Conservation (phyloP, 2,113 vertebrate genomes). For the Podarcis muralis region DNA sequence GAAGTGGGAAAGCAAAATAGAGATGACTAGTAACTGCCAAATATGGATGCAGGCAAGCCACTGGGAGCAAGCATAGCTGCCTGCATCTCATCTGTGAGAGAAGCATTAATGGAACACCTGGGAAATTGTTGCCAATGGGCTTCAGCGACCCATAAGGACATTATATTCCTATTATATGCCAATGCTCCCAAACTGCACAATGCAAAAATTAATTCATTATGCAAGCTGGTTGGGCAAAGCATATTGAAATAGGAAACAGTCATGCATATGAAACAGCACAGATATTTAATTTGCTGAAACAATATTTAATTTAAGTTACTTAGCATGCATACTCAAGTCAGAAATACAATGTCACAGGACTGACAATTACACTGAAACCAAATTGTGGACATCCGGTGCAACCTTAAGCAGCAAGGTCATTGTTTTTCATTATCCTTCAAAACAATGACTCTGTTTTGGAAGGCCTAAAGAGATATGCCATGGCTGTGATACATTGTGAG, state of each 20-base stretch:
- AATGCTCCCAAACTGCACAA: neutral
- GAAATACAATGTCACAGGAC: conserved; percentile 36
- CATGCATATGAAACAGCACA: conserved; percentile 35
- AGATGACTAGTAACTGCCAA: neutral
- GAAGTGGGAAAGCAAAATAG: neutral
- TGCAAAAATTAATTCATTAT: conserved; percentile 18
- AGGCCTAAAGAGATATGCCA: neutral
- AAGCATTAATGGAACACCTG: conserved; percentile 18
- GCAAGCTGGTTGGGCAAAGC: conserved; percentile 25
- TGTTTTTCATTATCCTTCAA: neutral
- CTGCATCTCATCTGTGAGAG: neutral
- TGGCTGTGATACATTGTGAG: neutral
- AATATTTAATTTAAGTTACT: conserved; percentile 47
- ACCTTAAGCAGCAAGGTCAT: conserved; percentile 4
- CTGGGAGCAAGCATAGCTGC: conserved; percentile 5
- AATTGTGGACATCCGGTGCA: neutral
- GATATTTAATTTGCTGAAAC: conserved; percentile 54
- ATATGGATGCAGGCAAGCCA: conserved; percentile 11
- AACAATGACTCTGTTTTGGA: neutral
- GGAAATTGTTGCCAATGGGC: conserved; percentile 17
- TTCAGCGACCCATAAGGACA: neutral
- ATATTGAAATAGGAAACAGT: conserved; percentile 39
- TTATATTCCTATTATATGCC: conserved; percentile 1
- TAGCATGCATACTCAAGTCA: conserved; percentile 43
- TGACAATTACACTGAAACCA: conserved; percentile 26